Evolutionary conservation across 2,113 vertebrate genomes (phyloP).

Genomic region (Microtus pennsylvanicus): DNA sequence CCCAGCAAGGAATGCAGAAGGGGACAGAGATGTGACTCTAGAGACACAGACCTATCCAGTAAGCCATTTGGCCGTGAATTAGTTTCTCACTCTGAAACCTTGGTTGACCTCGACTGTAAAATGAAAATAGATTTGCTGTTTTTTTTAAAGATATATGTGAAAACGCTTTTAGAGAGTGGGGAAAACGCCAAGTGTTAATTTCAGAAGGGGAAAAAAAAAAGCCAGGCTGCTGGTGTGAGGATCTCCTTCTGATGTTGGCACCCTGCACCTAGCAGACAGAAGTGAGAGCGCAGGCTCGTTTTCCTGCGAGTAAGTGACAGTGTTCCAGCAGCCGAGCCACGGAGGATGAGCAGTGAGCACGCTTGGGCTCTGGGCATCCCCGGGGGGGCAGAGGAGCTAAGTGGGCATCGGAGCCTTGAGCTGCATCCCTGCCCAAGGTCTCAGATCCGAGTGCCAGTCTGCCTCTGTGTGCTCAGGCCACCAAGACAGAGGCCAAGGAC

Average conservation of each 20-base stretch:
- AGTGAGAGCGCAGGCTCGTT: not conserved
- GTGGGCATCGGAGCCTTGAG: not conserved
- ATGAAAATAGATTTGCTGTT: slow-evolving; percentile 39
- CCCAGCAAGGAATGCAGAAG: not conserved
- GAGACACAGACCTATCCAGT: not conserved
- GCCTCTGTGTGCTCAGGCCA: rapidly evolving
- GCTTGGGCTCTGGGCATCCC: not conserved
- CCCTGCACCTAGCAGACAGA: not conserved
- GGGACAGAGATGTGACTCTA: not conserved
- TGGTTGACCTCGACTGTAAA: slow-evolving; percentile 9
- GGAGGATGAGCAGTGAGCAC: rapidly evolving
- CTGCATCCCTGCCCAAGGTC: not conserved
- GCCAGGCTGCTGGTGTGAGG: not conserved
- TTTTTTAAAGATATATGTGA: not conserved
- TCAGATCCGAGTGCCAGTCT: not conserved
- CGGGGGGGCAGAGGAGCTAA: not conserved
- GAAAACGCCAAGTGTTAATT: slow-evolving; percentile 6
- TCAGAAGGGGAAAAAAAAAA: not conserved
- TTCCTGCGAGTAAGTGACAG: too few species aligned
- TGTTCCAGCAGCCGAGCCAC: rapidly evolving
- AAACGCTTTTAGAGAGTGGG: not conserved
- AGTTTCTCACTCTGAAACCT: not conserved
- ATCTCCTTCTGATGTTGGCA: slow-evolving; percentile 1
- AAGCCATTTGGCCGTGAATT: not conserved
- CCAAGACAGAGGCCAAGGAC: not conserved